Evolutionary conservation across 1,140 invertebrate species (phyloP).

Genomic region (Drosophila biarmipes): DNA sequence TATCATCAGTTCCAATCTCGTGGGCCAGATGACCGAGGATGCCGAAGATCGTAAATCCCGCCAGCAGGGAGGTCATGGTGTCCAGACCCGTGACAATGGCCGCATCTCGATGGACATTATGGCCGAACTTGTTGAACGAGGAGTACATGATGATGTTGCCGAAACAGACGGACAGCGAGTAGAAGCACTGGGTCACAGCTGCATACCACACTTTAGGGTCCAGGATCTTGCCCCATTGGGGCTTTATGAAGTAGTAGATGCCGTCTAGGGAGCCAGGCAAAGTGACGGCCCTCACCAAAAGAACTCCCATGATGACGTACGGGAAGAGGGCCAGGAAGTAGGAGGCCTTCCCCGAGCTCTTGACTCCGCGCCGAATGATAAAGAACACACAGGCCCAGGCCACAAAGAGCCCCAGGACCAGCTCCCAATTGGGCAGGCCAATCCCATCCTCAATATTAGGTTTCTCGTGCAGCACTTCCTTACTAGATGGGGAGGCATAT

Average conservation of each 20-base stretch:
- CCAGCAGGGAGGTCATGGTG: slow-evolving; percentile 92
- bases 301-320: slow-evolving; percentile 91
- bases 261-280: slow-evolving; percentile 91
- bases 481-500: slow-evolving; percentile 84
- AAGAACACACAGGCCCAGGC: slow-evolving; percentile 92
- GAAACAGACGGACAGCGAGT: slow-evolving; percentile 92
- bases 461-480: slow-evolving; percentile 88
- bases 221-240: slow-evolving; percentile 89
- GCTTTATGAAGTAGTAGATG: slow-evolving; percentile 91
- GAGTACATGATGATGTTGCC: slow-evolving; percentile 93
- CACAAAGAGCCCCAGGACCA: slow-evolving; percentile 90
- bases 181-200: slow-evolving; percentile 94
- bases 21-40: slow-evolving; percentile 91
- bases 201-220: slow-evolving; percentile 92
- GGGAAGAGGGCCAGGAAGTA: slow-evolving; percentile 95
- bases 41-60: slow-evolving; percentile 94
- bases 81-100: slow-evolving; percentile 91
- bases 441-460: slow-evolving; percentile 89
- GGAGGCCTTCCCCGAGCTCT: slow-evolving; percentile 91
- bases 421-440: slow-evolving; percentile 89
- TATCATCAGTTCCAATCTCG: slow-evolving; percentile 87
- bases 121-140: slow-evolving; percentile 92
- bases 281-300: slow-evolving; percentile 90
- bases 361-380: slow-evolving; percentile 91
- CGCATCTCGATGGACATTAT: slow-evolving; percentile 92